Evolutionary conservation across 2,888 invertebrate species (phyloP).

Genomic region (Lochmaea crataegi): DNA sequence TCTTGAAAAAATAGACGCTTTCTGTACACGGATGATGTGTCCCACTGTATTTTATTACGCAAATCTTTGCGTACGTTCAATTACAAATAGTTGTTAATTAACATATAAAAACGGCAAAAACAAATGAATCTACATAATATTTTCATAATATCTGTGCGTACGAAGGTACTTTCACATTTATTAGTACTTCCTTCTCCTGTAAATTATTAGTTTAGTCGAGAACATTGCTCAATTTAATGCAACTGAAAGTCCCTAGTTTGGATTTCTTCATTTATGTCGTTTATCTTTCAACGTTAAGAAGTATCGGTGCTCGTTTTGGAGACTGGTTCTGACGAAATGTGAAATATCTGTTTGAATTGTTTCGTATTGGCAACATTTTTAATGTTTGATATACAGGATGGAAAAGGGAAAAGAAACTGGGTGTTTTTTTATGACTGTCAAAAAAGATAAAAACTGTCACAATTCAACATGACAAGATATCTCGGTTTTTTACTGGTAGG

Average conservation of each 20-base stretch:
- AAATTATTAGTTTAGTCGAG: neutral
- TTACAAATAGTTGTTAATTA: neutral
- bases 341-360: neutral
- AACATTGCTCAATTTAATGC: neutral
- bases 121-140: neutral
- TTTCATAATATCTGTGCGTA: neutral
- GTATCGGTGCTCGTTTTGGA: neutral
- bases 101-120: neutral
- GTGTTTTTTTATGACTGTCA: too few species aligned
- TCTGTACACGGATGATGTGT: too few species aligned
- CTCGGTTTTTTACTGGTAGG: too few species aligned
- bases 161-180: neutral
- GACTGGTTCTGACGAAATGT: neutral
- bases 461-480: too few species aligned
- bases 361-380: too few species aligned
- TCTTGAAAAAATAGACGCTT: too few species aligned
- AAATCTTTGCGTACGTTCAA: neutral
- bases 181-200: neutral
- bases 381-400: too few species aligned
- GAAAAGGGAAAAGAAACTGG: too few species aligned
- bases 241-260: neutral
- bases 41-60: too few species aligned
- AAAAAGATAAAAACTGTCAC: too few species aligned
- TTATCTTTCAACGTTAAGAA: neutral
- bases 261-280: neutral